phyloP scores from a whole-genome alignment of 2,888 invertebrate genomes.

The Agrilus biguttatus region DNA sequence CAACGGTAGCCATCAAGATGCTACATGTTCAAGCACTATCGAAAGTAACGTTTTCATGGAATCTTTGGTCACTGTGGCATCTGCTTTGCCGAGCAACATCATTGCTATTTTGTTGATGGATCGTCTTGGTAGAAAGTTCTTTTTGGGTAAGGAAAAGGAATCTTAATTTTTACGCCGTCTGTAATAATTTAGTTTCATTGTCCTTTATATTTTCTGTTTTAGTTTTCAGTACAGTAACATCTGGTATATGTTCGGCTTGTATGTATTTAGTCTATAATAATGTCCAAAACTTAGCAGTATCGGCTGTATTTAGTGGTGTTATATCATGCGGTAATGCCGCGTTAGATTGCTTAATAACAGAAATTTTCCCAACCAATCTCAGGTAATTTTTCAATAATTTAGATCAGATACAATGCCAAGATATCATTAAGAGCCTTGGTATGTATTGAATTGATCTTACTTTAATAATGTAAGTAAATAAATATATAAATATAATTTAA shows the following conservation, averaged over 20 bases:
- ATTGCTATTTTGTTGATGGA: slow-evolving; percentile 74
- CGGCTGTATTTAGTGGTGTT: slow-evolving; percentile 74
- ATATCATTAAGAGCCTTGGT: too few relatives aligned
- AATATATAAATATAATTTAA: background rate
- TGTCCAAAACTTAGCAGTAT: slow-evolving; percentile 67
- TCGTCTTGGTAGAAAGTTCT: slow-evolving; percentile 70
- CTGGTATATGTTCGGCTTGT: slow-evolving; percentile 68
- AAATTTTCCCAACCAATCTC: slow-evolving; percentile 84
- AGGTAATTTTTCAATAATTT: slow-evolving; percentile 36
- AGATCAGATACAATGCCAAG: background rate
- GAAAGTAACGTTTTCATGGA: slow-evolving; percentile 71
- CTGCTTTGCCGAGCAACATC: slow-evolving; percentile 74
- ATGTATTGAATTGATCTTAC: too few relatives aligned
- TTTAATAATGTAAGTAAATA: too few relatives aligned
- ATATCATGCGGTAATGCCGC: slow-evolving; percentile 83
- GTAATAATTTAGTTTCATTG: background rate
- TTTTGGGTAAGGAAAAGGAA: slow-evolving; percentile 49
- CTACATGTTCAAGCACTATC: slow-evolving; percentile 55
- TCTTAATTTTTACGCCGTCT: background rate
- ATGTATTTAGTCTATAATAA: slow-evolving; percentile 78
- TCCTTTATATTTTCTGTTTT: slow-evolving; percentile 14
- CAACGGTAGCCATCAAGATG: slow-evolving; percentile 46
- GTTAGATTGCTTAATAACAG: slow-evolving; percentile 81
- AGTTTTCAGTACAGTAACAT: slow-evolving; percentile 77
- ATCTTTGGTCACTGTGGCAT: slow-evolving; percentile 72